Percentiles rank a stretch among this genome's conserved stretches.
phyloP scores from a whole-genome alignment of 2,113 vertebrate genomes.

The Stegastes partitus region DNA sequence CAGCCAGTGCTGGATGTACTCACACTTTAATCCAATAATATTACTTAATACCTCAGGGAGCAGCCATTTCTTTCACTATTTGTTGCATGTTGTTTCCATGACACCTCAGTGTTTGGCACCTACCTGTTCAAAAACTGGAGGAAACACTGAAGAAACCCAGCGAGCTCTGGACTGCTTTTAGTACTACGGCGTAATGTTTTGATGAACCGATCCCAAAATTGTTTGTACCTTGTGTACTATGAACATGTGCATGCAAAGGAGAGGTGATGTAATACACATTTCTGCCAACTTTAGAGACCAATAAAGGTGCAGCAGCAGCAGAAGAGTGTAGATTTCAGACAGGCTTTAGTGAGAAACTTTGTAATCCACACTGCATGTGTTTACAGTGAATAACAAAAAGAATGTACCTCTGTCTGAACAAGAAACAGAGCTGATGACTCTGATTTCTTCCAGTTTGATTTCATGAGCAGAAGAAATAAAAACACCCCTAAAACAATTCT shows the following conservation, averaged over 20 bases:
- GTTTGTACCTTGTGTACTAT: not conserved
- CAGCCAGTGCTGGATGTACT: not conserved
- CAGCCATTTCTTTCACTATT: not conserved
- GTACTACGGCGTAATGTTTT: not conserved
- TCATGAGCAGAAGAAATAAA: constrained; percentile 6
- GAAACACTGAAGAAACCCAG: not conserved
- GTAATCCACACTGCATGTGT: no score
- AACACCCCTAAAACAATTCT: not conserved
- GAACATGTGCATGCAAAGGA: not conserved
- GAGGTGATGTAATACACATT: not conserved
- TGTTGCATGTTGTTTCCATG: constrained; percentile 5
- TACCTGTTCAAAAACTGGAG: not conserved
- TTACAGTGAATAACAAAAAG: no score
- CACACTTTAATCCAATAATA: not conserved
- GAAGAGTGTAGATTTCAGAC: no score
- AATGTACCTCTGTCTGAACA: no score
- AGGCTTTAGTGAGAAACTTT: no score
- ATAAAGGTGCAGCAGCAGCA: not conserved
- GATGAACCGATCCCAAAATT: constrained; percentile 5
- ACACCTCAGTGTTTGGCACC: constrained; percentile 3
- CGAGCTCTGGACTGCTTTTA: not conserved
- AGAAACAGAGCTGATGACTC: no score
- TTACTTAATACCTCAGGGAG: constrained; percentile 9
- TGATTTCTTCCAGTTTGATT: not conserved
- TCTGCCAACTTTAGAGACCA: not conserved